Conservation (phyloP, 2,797 vertebrate species). For the Pristis pectinata region DNA sequence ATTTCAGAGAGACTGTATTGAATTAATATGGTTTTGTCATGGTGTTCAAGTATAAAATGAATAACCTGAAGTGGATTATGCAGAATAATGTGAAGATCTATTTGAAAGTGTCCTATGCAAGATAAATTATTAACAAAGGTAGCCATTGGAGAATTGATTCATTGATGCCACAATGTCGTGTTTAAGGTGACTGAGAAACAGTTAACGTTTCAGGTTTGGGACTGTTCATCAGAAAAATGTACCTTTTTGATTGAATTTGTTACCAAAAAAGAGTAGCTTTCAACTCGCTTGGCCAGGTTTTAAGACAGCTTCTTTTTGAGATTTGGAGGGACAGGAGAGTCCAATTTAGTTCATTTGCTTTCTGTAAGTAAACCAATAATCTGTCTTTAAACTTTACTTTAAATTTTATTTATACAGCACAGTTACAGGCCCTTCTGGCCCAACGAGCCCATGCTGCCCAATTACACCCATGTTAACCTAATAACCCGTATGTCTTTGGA, state of each 20-base stretch:
- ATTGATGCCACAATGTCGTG: not conserved
- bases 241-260: not conserved
- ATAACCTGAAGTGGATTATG: not conserved
- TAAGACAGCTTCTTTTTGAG: not conserved
- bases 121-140: not conserved
- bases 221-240: not conserved
- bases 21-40: not conserved
- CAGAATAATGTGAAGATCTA: slow-evolving; percentile 3
- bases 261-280: not conserved
- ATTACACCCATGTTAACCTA: no score
- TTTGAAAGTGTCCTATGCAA: not conserved
- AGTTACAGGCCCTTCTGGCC: no score
- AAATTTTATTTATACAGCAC: no score
- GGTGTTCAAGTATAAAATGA: not conserved
- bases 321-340: not conserved
- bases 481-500: no score
- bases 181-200: not conserved
- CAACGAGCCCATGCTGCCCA: no score
- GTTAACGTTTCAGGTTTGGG: no score
- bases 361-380: slow-evolving; percentile 21
- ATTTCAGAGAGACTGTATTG: not conserved
- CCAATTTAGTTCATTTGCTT: not conserved
- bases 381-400: no score
- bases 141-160: not conserved
- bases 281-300: not conserved